Evolutionary conservation across 2,797 vertebrate genomes (phyloP).

Genomic region (Sebastes matsubarae): DNA sequence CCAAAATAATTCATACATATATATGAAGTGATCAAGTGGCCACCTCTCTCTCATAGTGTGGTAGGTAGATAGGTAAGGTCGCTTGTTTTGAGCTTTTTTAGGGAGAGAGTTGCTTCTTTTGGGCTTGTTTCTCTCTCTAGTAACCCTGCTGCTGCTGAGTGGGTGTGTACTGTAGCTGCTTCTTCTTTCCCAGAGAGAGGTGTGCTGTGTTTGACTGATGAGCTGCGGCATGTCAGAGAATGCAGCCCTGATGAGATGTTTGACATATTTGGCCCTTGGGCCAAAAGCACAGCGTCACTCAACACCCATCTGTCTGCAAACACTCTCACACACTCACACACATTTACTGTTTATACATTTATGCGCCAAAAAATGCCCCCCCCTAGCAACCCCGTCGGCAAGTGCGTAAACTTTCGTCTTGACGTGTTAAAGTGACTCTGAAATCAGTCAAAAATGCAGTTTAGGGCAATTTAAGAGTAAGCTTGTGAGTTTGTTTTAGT

Average conservation of each 20-base stretch:
- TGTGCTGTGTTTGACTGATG: conserved; percentile 32
- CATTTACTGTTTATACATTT: not conserved
- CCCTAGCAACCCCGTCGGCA: not conserved
- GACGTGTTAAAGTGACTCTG: not conserved
- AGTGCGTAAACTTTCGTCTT: not conserved
- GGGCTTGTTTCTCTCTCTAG: too few species aligned
- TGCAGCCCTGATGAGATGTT: conserved; percentile 41
- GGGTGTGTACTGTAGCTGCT: conserved; percentile 2
- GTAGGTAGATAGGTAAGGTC: too few species aligned
- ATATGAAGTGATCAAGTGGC: too few species aligned
- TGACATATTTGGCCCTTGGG: conserved; percentile 47
- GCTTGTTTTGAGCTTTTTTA: too few species aligned
- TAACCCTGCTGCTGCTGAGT: not conserved
- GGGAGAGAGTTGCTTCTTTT: too few species aligned
- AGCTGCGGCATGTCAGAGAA: conserved; percentile 71
- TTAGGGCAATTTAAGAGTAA: too few species aligned
- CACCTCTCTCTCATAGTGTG: too few species aligned
- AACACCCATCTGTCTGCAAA: not conserved
- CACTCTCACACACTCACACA: not conserved
- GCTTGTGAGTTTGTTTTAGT: rapidly evolving
- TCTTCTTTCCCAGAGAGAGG: not conserved
- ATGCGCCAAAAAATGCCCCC: not conserved
- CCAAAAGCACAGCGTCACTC: conserved; percentile 1
- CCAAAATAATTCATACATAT: too few species aligned
- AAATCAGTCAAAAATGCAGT: not conserved